Conservation (phyloP, 2,797 vertebrate genomes). For the Rhabdomys pumilio region DNA sequence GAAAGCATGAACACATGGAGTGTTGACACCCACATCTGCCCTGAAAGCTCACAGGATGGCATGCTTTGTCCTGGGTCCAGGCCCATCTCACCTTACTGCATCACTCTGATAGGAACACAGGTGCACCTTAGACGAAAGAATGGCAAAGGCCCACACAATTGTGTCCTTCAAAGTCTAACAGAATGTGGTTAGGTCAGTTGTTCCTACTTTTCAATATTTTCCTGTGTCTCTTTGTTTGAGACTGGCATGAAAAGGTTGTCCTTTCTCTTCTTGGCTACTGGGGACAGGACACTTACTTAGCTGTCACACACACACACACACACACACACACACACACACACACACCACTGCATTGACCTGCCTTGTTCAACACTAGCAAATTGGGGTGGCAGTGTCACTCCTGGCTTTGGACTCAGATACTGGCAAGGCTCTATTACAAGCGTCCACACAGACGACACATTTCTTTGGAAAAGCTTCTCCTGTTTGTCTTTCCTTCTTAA, state of each 20-base stretch:
- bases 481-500: no score
- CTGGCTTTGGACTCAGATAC: neutral
- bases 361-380: neutral
- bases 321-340: neutral
- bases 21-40: neutral
- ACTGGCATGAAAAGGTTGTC: neutral
- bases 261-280: neutral
- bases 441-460: neutral
- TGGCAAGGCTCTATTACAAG: neutral
- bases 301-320: neutral
- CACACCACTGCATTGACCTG: neutral
- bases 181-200: neutral
- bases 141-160: accelerated
- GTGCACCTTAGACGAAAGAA: no score
- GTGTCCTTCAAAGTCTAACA: accelerated
- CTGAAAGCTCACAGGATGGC: neutral
- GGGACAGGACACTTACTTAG: neutral
- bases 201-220: no score
- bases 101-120: neutral
- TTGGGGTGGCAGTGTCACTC: accelerated
- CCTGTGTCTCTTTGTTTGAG: neutral
- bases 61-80: neutral
- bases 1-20: neutral
- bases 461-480: neutral
- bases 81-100: neutral